Evolutionary conservation across 2,113 vertebrate genomes (phyloP).

Genomic region (human): GRCh38 chr1:190512001-190512500

Average conservation of each 20-base stretch:
- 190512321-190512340: conserved; percentile 71
- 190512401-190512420: conserved; percentile 39
- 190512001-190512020: neutral
- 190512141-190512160: neutral
- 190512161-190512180: neutral
- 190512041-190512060: neutral
- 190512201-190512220: conserved; percentile 66
- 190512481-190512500: neutral
- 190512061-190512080: neutral
- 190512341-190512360: neutral
- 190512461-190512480: neutral
- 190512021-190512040: neutral
- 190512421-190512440: conserved; percentile 43
- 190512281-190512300: conserved; percentile 36
- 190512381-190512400: conserved; percentile 50
- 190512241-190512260: neutral
- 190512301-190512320: conserved; percentile 54
- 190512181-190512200: conserved; percentile 58
- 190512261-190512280: neutral
- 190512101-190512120: neutral
- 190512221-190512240: conserved; percentile 30
- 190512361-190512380: conserved; percentile 63
- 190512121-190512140: neutral
- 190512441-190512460: conserved; percentile 31
- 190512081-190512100: neutral